phyloP scores from a whole-genome alignment of 2,888 invertebrate species.

The Lasioglossum morio region DNA sequence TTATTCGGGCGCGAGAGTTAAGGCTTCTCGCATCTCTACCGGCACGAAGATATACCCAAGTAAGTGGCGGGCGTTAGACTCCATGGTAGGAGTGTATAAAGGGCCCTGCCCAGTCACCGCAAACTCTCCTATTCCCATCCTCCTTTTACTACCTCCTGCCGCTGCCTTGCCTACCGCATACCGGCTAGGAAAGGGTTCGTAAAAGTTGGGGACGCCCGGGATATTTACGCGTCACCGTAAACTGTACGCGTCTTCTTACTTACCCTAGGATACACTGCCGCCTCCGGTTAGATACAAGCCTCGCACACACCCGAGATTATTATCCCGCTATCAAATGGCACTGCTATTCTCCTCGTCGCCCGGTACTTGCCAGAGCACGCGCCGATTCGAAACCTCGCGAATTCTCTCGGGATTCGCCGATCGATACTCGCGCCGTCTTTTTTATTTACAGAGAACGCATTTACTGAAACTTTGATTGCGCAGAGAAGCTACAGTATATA shows the following conservation, averaged over 20 bases:
- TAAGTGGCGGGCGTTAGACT: constrained; percentile 73
- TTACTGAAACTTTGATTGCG: neutral
- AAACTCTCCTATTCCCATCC: constrained; percentile 70
- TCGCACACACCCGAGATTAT: constrained; percentile 48
- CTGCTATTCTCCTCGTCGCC: constrained; percentile 6
- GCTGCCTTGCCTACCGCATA: constrained; percentile 27
- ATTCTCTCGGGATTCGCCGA: neutral
- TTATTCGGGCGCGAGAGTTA: constrained; percentile 77
- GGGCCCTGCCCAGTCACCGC: constrained; percentile 71
- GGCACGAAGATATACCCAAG: constrained; percentile 68
- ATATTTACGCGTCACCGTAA: constrained; percentile 83
- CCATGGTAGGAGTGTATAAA: constrained; percentile 76
- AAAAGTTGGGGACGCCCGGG: constrained; percentile 80
- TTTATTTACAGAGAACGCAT: neutral
- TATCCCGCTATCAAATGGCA: constrained; percentile 48
- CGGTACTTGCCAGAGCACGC: neutral
- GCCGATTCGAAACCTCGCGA: neutral
- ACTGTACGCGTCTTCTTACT: constrained; percentile 76
- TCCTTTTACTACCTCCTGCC: constrained; percentile 30
- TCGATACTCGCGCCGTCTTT: neutral
- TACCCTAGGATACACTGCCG: constrained; percentile 67
- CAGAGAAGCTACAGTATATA: neutral
- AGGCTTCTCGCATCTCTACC: constrained; percentile 64
- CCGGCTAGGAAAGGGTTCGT: constrained; percentile 77
- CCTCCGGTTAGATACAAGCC: constrained; percentile 49